A percentile compares a stretch with the other conserved stretches of the same genome.
Conservation (phyloP, 2,797 vertebrate genomes). For the Muraenolepis orangiensis region DNA sequence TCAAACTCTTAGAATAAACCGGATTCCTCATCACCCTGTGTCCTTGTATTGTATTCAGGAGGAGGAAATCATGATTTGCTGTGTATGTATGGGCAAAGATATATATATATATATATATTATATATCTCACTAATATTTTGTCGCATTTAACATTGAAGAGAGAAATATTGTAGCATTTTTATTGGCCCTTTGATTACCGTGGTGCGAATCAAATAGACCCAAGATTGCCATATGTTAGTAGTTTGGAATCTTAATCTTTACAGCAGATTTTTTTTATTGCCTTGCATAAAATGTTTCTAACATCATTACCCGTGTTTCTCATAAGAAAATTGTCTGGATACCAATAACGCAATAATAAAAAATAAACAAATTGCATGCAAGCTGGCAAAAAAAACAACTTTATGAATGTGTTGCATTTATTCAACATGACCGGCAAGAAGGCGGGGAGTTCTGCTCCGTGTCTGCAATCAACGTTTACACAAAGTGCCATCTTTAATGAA, state of each 20-base stretch:
- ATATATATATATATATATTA: too few relatives aligned
- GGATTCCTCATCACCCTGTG: too few relatives aligned
- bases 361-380: background rate
- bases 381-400: background rate
- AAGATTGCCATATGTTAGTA: background rate
- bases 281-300: background rate
- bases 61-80: too few relatives aligned
- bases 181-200: conserved; percentile 4
- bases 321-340: background rate
- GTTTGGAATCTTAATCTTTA: background rate
- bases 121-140: conserved; percentile 2
- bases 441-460: background rate
- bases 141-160: conserved; percentile 21
- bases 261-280: background rate
- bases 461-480: conserved; percentile 1
- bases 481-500: background rate
- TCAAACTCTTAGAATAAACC: too few relatives aligned
- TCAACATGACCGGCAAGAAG: background rate
- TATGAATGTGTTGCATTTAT: background rate
- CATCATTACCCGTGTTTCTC: background rate
- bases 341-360: background rate
- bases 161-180: conserved; percentile 2
- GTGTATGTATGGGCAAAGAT: too few relatives aligned
- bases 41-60: too few relatives aligned
- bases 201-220: background rate